Percentiles rank a stretch among this genome's conserved stretches.
Conservation (phyloP, 30 jellyfish, hydroid and myxozoan genomes). For the Cassiopea xamachana region DNA sequence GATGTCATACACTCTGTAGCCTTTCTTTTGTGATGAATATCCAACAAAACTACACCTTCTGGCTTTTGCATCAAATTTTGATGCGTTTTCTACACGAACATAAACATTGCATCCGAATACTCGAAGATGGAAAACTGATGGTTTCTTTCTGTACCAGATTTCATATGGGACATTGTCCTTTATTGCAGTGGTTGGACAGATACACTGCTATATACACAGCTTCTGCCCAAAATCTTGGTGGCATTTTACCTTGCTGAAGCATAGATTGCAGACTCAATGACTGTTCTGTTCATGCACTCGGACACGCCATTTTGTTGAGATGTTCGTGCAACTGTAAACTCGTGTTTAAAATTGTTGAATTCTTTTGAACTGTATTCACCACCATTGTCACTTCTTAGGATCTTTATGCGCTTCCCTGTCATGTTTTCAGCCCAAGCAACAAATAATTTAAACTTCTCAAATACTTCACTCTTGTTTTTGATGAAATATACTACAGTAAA, state of each 20-base stretch:
- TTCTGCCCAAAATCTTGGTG: constrained; percentile 46
- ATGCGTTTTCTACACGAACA: constrained; percentile 16
- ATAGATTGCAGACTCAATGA: constrained; percentile 28
- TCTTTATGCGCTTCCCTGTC: neutral
- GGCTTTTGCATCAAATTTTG: constrained; percentile 36
- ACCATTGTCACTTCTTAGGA: constrained; percentile 18
- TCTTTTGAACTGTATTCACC: constrained; percentile 7
- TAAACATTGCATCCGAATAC: constrained; percentile 48
- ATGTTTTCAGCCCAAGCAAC: neutral
- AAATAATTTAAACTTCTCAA: neutral
- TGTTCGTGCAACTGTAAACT: constrained; percentile 9
- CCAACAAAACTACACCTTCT: constrained; percentile 35
- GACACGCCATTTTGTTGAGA: constrained; percentile 51
- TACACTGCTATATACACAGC: constrained; percentile 37
- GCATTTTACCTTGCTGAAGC: constrained; percentile 35
- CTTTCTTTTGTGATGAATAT: neutral
- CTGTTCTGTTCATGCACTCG: constrained; percentile 24
- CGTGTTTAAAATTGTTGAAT: constrained; percentile 2
- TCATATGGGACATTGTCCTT: constrained; percentile 19
- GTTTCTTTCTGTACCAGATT: neutral
- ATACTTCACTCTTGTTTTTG: neutral
- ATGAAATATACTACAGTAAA: constrained; percentile 10
- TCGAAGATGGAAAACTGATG: constrained; percentile 1
- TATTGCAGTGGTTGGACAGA: constrained; percentile 42
- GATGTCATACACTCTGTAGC: too few relatives aligned